Base-by-base conservation (phyloP, 2,113 vertebrate species). In the Columba livia region DNA sequence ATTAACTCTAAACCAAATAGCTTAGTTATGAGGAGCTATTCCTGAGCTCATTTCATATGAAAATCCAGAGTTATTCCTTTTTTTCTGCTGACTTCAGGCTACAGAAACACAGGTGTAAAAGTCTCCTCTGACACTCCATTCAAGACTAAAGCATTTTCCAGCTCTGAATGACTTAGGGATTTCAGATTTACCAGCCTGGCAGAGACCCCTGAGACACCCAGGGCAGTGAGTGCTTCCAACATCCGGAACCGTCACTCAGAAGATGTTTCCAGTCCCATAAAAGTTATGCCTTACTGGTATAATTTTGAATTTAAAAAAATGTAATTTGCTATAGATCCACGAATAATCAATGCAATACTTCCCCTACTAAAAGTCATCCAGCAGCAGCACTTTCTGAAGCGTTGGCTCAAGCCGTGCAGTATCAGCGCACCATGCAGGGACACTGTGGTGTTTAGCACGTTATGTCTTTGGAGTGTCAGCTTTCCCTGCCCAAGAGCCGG, bases 261-360 rank as follows among this genome's bases (percentile, higher is more conserved):
- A 93, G 93, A 84, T 69, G 89, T 94, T 90, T 96, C 92, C 89
- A 93, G 83, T n/a, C 92, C 73, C 77, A 92, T 95, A 94, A 95
- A 93, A 0, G 0, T 79, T 71, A 57, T 65, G 54, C 86, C 80
- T 95, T 36, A 57, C 57, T 85, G 77, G 47, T 90, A 32, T 79
- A 80, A 90, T 95, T 92, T 82, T 90, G 65, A 89, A 72, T 89
- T 47, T 44, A 40, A 40, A 44, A 84, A 87, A 84, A 82, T 38
- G 65, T 18, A n/a, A 81, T 79, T 69, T 6, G 1, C 83, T 93
- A 90, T 85, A 95, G 90, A 94, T 89, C 70, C 69, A 79, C 15
- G 12, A 84, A 57, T 86, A 94, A 96, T 94, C 93, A 81, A 96
- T 92, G 88, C 2, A 7, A 24, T 66, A 62, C 91, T 94, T 97